Evolutionary conservation across 1,140 invertebrate genomes (phyloP).

Genomic region (Saccostrea echinata): DNA sequence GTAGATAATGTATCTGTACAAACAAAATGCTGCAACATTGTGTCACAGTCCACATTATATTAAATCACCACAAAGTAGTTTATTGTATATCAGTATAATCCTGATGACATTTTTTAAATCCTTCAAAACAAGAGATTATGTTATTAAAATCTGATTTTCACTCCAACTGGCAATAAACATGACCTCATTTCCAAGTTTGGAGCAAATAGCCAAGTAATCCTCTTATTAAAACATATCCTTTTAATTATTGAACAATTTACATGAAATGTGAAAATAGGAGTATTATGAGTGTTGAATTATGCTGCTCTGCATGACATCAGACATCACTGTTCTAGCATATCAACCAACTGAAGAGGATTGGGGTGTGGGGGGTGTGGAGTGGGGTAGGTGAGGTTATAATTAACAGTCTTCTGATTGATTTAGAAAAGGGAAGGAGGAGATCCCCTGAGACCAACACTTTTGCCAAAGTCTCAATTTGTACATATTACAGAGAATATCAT

Average conservation of each 20-base stretch:
- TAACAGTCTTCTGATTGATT: too few species aligned
- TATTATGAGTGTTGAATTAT: too few species aligned
- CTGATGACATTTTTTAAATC: not conserved
- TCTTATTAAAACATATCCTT: not conserved
- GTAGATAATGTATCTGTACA: not conserved
- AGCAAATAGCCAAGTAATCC: not conserved
- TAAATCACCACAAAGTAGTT: not conserved
- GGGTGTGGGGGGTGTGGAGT: too few species aligned
- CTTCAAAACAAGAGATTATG: slow-evolving; percentile 12
- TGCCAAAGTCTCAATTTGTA: too few species aligned
- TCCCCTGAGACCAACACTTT: too few species aligned
- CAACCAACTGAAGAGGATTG: too few species aligned
- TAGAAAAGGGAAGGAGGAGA: too few species aligned
- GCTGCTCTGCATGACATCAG: too few species aligned
- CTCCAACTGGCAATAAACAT: not conserved
- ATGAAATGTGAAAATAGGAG: not conserved
- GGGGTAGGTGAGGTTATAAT: too few species aligned
- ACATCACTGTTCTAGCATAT: too few species aligned
- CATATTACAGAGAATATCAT: too few species aligned
- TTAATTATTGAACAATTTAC: not conserved
- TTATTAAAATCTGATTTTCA: not conserved
- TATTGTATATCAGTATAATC: not conserved
- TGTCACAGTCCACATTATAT: not conserved
- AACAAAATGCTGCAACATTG: not conserved
- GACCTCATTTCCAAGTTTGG: not conserved